Evolutionary conservation across 2,888 invertebrate genomes (phyloP).

Genomic region (Arge pagana): DNA sequence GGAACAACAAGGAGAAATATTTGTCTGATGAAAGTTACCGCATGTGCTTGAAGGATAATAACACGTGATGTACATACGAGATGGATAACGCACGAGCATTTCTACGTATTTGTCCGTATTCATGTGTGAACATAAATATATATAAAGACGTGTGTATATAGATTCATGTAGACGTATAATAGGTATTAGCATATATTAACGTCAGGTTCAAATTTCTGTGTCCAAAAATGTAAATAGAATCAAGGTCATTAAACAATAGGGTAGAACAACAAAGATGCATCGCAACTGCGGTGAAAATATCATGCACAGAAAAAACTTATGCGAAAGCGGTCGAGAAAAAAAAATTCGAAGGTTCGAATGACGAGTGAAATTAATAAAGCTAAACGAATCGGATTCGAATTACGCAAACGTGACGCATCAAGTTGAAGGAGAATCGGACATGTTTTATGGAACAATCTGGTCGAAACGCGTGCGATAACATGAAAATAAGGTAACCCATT

Average conservation of each 20-base stretch:
- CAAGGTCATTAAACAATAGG: conserved; percentile 18
- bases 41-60: too few relatives aligned
- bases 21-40: too few relatives aligned
- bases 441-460: too few relatives aligned
- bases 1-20: too few relatives aligned
- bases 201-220: not conserved
- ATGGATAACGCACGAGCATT: too few relatives aligned
- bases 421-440: too few relatives aligned
- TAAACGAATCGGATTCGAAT: too few relatives aligned
- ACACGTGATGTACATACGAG: too few relatives aligned
- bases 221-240: conserved; percentile 16
- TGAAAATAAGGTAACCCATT: conserved; percentile 19
- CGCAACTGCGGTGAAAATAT: not conserved
- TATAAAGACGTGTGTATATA: not conserved
- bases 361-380: not conserved
- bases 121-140: not conserved
- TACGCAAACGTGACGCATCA: too few relatives aligned
- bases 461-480: too few relatives aligned
- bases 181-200: not conserved
- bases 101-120: too few relatives aligned
- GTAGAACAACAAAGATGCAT: conserved; percentile 16
- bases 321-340: not conserved
- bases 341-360: not conserved
- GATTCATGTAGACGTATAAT: not conserved
- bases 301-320: too few relatives aligned